Evolutionary conservation across 2,888 invertebrate genomes (phyloP).

Genomic region (Harpalus rubripes): DNA sequence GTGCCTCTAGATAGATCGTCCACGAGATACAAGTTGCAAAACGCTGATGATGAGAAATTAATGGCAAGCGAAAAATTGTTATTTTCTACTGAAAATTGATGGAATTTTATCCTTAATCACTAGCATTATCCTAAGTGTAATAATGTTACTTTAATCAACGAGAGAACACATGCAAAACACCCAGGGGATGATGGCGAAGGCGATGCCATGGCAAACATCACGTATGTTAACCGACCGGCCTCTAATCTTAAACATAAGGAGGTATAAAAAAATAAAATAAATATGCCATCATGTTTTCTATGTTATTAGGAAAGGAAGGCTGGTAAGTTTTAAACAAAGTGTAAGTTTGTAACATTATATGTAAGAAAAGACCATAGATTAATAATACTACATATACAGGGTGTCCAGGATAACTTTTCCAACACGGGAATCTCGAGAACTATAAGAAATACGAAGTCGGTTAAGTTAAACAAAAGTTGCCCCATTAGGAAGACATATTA

Average conservation of each 20-base stretch:
- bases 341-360: too few relatives aligned
- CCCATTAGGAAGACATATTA: too few relatives aligned
- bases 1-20: conserved; percentile 10
- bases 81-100: conserved; percentile 50
- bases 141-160: conserved; percentile 27
- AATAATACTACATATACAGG: too few relatives aligned
- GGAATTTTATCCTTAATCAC: conserved; percentile 33
- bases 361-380: too few relatives aligned
- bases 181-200: background rate
- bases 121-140: conserved; percentile 38
- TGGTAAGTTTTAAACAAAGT: too few relatives aligned
- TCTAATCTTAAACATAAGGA: background rate
- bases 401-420: too few relatives aligned
- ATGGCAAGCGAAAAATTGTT: conserved; percentile 43
- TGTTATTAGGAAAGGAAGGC: too few relatives aligned
- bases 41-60: conserved; percentile 47
- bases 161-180: background rate
- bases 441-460: too few relatives aligned
- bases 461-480: too few relatives aligned
- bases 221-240: background rate
- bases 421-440: too few relatives aligned
- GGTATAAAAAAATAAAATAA: background rate
- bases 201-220: background rate
- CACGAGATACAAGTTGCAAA: conserved; percentile 35
- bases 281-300: background rate